phyloP scores from a whole-genome alignment of 2,113 vertebrate genomes.

The Cyanoderma ruficeps region DNA sequence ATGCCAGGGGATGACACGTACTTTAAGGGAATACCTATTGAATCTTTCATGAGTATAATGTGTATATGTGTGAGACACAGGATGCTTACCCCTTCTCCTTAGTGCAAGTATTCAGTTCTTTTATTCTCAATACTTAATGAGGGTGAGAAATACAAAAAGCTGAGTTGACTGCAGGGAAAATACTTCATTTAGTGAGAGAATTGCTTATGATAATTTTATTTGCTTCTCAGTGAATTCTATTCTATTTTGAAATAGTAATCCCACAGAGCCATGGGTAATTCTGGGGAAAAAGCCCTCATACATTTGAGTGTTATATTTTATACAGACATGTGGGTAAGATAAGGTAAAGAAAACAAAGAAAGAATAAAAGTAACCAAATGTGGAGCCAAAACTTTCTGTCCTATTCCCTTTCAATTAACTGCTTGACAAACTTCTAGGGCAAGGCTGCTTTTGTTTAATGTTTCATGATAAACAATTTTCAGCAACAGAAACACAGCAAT shows the following conservation, averaged over 20 bases:
- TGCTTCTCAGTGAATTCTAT: neutral
- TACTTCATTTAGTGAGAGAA: neutral
- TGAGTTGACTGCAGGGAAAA: neutral
- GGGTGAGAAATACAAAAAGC: neutral
- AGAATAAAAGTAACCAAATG: neutral
- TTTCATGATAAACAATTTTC: neutral
- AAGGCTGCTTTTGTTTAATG: neutral
- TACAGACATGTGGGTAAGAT: neutral
- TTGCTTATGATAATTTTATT: neutral
- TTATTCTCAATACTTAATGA: neutral
- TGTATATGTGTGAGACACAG: neutral
- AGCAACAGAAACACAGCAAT: neutral
- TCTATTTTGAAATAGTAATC: neutral
- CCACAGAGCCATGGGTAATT: neutral
- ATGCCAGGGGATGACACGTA: neutral
- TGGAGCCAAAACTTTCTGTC: neutral
- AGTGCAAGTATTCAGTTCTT: neutral
- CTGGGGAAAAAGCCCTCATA: neutral
- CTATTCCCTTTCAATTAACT: neutral
- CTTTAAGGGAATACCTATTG: neutral
- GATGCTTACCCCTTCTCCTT: neutral
- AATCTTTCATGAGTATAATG: neutral
- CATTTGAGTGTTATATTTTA: neutral
- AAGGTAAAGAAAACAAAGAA: neutral
- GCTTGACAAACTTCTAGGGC: neutral